A percentile compares a stretch with the other conserved stretches of the same genome.
Evolutionary conservation across 2,888 invertebrate species (phyloP).

Genomic region (Chironomus riparius): DNA sequence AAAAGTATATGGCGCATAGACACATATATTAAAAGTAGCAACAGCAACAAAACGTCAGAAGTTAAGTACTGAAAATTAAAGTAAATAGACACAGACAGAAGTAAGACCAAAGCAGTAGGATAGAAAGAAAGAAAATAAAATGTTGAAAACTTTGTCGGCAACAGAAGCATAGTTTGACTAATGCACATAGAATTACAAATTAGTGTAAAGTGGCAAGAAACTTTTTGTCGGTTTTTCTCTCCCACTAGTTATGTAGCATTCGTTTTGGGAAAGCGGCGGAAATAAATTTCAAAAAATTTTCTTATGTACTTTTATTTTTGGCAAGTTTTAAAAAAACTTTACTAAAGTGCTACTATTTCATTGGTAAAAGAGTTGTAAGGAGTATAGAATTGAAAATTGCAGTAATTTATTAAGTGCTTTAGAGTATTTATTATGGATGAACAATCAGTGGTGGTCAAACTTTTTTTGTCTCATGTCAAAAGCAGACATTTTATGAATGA

Average conservation of each 20-base stretch:
- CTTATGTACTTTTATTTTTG: neutral
- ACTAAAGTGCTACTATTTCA: neutral
- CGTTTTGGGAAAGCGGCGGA: neutral
- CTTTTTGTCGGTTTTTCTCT: neutral
- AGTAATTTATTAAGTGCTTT: neutral
- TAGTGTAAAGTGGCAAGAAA: neutral
- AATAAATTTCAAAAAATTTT: neutral
- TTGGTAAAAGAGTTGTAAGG: neutral
- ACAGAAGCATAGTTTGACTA: neutral
- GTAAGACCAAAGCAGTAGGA: too few relatives aligned
- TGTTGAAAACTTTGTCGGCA: neutral
- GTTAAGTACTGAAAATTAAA: too few relatives aligned
- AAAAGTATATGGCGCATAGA: too few relatives aligned
- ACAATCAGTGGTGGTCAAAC: too few relatives aligned
- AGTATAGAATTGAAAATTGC: neutral
- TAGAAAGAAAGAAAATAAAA: too few relatives aligned
- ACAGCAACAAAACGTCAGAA: too few relatives aligned
- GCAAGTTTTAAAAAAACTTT: neutral
- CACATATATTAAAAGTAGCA: too few relatives aligned
- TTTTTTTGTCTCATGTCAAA: too few relatives aligned
- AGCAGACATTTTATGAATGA: too few relatives aligned
- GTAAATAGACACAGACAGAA: too few relatives aligned
- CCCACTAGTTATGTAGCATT: too few relatives aligned
- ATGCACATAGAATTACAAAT: conserved; percentile 8
- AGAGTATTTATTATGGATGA: too few relatives aligned